These are phyloP conservation scores for Clytia hemisphaerica DNA, from an alignment of 30 jellyfish, hydroid and myxozoan species.

Conservation along the genomic window DNA sequence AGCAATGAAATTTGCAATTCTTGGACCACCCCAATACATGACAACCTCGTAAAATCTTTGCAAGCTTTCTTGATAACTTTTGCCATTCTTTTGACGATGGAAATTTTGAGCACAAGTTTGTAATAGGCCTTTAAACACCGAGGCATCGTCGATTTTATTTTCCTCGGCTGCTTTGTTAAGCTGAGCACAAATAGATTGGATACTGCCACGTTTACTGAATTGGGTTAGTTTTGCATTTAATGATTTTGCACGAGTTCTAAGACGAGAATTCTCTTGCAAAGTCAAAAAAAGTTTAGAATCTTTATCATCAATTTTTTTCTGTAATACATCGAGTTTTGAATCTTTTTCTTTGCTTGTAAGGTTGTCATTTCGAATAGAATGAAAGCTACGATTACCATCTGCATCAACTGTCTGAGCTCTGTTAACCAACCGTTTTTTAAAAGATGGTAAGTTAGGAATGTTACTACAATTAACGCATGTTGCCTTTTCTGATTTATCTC, in stretches of 20 bases:
- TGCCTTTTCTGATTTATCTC: not conserved
- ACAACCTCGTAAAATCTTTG: not conserved
- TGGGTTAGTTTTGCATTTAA: not conserved
- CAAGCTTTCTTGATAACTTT: not conserved
- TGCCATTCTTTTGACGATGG: slow-evolving; percentile 1
- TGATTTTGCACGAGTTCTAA: no score
- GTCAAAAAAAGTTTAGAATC: not conserved
- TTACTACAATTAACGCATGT: not conserved
- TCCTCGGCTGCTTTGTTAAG: not conserved
- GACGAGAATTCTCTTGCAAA: no score
- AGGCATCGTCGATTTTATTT: not conserved
- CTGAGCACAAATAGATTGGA: not conserved
- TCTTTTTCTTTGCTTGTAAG: no score
- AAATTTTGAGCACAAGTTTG: slow-evolving; percentile 17
- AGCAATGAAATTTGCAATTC: not conserved
- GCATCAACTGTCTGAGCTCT: no score
- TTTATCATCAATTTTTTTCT: not conserved
- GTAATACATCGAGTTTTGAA: not conserved
- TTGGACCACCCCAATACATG: slow-evolving; percentile 9
- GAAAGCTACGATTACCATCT: no score
- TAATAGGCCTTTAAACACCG: slow-evolving; percentile 7
- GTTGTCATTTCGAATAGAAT: no score
- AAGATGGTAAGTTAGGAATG: not conserved
- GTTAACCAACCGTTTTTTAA: not conserved
- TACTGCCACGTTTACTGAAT: not conserved